Conservation (phyloP, 2,113 vertebrate genomes). For the Melanostigma gelatinosum region DNA sequence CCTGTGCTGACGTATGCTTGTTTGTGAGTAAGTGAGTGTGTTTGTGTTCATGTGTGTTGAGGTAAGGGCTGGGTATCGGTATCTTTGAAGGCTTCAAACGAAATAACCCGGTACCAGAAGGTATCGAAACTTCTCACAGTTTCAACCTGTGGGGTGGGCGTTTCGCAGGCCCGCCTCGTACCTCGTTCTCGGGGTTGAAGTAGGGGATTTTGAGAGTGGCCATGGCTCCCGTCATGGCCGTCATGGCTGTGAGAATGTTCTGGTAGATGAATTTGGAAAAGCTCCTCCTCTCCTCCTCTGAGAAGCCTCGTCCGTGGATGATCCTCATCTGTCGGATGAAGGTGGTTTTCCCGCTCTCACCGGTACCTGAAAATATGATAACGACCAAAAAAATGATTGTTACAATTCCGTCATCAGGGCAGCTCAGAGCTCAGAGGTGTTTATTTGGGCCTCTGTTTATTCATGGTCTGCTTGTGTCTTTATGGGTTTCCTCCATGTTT, state of each 20-base stretch:
- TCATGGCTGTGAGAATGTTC: conserved; percentile 87
- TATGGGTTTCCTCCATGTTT: neutral
- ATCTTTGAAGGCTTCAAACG: neutral
- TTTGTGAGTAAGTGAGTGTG: neutral
- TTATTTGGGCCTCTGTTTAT: neutral
- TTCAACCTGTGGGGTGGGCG: neutral
- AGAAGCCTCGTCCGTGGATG: conserved; percentile 90
- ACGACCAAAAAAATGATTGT: neutral
- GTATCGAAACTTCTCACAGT: neutral
- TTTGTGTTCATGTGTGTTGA: neutral
- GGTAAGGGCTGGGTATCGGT: neutral
- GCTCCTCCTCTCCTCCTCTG: conserved; percentile 86
- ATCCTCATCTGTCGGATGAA: conserved; percentile 95
- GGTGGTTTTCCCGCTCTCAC: conserved; percentile 93
- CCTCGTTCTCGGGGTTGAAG: conserved; percentile 83
- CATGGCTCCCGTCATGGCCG: conserved; percentile 87
- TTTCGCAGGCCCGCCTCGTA: conserved; percentile 42
- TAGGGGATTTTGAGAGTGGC: conserved; percentile 84
- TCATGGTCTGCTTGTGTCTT: neutral
- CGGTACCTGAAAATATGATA: conserved; percentile 82
- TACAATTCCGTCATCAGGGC: neutral
- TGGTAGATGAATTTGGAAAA: conserved; percentile 88
- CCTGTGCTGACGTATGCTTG: conserved; percentile 3
- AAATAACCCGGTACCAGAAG: neutral
- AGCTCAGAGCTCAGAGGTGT: neutral